Percentiles rank a stretch among this genome's conserved stretches.
Conservation (phyloP, 2,888 invertebrate species). For the Leucophenga maculata region DNA sequence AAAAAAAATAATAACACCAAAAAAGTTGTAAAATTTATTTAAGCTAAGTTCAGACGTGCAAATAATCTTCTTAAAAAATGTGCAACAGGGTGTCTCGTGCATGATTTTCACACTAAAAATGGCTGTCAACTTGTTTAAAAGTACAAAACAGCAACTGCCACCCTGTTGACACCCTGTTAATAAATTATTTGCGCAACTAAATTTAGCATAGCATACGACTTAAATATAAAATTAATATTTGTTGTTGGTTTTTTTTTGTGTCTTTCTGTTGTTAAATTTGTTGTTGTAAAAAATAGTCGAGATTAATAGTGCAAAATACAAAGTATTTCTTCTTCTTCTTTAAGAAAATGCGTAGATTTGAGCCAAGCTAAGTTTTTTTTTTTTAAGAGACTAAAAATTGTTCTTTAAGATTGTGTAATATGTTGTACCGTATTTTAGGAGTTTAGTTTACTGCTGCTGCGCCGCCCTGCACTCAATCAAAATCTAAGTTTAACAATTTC, state of each 20-base stretch:
- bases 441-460: neutral
- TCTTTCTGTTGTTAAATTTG: neutral
- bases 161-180: too few species aligned
- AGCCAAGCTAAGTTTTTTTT: constrained; percentile 7
- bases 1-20: constrained; percentile 9
- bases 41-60: too few species aligned
- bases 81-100: too few species aligned
- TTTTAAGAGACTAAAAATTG: neutral
- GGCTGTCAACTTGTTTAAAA: too few species aligned
- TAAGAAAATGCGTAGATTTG: constrained; percentile 19
- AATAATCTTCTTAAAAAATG: too few species aligned
- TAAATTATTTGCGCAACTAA: neutral
- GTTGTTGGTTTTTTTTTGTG: neutral
- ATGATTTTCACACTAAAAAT: too few species aligned
- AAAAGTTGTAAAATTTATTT: too few species aligned
- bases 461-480: neutral
- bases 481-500: neutral
- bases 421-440: neutral
- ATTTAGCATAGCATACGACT: neutral
- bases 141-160: too few species aligned
- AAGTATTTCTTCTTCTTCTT: neutral
- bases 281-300: neutral
- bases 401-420: neutral
- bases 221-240: neutral
- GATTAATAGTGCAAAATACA: neutral